Evolutionary conservation across 2,888 invertebrate species (phyloP), one percentile per base, ranked within the genome.

Genomic region (Dryomyza anilis): DNA sequence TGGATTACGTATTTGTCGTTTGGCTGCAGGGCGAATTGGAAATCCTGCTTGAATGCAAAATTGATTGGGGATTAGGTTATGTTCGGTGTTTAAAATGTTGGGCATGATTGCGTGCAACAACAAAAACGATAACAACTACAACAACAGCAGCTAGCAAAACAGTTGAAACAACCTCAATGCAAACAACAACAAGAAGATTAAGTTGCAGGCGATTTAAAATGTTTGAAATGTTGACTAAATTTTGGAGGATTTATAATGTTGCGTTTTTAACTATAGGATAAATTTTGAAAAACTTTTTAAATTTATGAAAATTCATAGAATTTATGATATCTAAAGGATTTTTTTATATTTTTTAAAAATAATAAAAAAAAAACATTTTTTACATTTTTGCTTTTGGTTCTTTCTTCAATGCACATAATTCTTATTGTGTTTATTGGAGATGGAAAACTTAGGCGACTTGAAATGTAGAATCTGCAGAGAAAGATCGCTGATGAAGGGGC

Each of bases 31-130:
- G 29, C 23, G 21, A 46, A 29, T 45, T 58, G 30, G 46, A 58
- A 46, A 55, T 58, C 29, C 46, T 29, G 58, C 45, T 30, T 58
- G 27, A 58, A 58, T 58, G 58, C 58, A 58, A 45, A 58, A 58
- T 58, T 58, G 58, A 58, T 58, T 58, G 58, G 43, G 58, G 58
- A 58, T 58, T 58, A 58, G 58, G 58, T 58, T 58, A 46, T 58
- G 58, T 58, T 46, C 58, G 45, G 45, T 46, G 58, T 46, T 45
- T 58, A 58, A 58, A 58, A 58, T 29, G 58, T 46, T 58, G 58
- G 27, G 27, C 58, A 58, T 58, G 58, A 58, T 58, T 58, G 46
- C 46, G 29, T 46, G 29, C 30, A 45, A 27, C n/a, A 25, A 45
- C 25, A 36, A 29, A n/a, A 45, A 3, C 19, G 19, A 7, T 7